Evolutionary conservation across 2,888 invertebrate genomes (phyloP), one percentile per base, ranked within the genome.

Genomic region (Osedax frankpressi): DNA sequence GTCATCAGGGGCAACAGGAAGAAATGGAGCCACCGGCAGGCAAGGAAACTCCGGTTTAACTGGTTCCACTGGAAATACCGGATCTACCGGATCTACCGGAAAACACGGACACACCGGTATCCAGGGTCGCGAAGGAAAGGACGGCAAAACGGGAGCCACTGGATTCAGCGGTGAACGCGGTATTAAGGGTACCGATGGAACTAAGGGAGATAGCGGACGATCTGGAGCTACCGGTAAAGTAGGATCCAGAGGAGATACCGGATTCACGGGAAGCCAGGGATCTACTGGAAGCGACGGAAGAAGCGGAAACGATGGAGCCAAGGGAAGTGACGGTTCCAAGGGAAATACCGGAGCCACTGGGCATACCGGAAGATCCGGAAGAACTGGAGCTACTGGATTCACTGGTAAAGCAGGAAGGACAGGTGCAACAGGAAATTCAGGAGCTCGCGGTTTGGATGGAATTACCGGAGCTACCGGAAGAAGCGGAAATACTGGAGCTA

Each of bases 361-460:
- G 29, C 27, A 69, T 1, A 69, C 69, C n/a, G 69, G 69, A 69
- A 25, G 25, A 19, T 30, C 28, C 28, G 69, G 69, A 11, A 69
- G 19, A n/a, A 69, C 69, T 28, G 69, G 69, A 69, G 28, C 28
- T n/a, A 69, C 69, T 19, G 69, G 69, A 69, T 25, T 25, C 25
- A 6, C 19, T 28, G 69, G 69, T 28, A 69, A n/a, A 25, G 1
- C 29, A 2, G 69, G 69, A 25, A 28, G 1, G 28, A 69, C 69
- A 11, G 69, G 69, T 19, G 69, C 69, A 28, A 69, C 69, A 25
- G 69, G 69, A 27, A 11, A 29, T 29, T 28, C 69, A 1, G 69
- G 69, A 69, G 69, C 29, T 19, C 28, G 28, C 19, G 69, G 69
- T 25, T 28, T n/a, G 1, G 29, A 25, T 28, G 69, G 69, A n/a